These are phyloP conservation scores for Lasioglossum villosulum DNA, from an alignment of 2,888 invertebrate species.

Conservation along the genomic window DNA sequence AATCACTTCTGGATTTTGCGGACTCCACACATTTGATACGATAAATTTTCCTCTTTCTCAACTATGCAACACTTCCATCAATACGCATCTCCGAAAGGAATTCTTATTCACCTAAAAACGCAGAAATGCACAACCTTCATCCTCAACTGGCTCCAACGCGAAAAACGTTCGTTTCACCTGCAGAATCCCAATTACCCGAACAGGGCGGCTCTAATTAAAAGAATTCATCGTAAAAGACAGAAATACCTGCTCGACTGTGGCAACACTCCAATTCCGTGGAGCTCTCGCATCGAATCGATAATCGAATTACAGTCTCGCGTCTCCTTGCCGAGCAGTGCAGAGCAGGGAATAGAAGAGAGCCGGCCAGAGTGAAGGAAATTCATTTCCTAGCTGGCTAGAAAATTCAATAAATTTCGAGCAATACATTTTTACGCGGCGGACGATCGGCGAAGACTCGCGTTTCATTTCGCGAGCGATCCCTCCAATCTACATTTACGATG, in stretches of 20 bases:
- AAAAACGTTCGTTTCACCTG: not conserved
- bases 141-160: not conserved
- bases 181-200: not conserved
- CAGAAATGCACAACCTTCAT: not conserved
- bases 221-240: conserved; percentile 4
- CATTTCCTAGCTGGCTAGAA: conserved; percentile 10
- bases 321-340: not conserved
- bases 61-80: not conserved
- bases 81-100: not conserved
- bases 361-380: not conserved
- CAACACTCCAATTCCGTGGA: not conserved
- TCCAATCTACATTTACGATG: conserved; percentile 55
- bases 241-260: not conserved
- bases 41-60: not conserved
- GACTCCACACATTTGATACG: not conserved
- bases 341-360: not conserved
- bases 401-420: conserved; percentile 45
- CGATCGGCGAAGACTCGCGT: not conserved
- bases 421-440: conserved; percentile 45
- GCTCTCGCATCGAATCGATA: not conserved
- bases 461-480: conserved; percentile 38
- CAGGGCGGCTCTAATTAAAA: not conserved
- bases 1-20: not conserved
- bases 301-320: conserved; percentile 4
- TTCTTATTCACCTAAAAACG: not conserved